These are phyloP conservation scores for Lasius fuliginosus DNA, from an alignment of 2,888 invertebrate genomes.

Conservation along the genomic window DNA sequence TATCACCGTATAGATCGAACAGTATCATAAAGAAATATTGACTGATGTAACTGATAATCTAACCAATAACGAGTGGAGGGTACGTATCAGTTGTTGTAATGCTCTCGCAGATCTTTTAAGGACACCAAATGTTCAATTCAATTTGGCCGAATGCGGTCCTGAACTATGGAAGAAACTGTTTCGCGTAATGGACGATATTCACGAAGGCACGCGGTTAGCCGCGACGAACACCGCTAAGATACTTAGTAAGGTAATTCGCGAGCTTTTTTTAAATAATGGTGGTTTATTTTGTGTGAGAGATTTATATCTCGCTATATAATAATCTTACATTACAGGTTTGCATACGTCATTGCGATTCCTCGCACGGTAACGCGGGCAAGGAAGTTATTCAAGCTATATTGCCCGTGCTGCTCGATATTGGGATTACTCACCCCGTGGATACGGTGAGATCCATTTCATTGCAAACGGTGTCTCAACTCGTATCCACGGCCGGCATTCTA, in stretches of 20 bases:
- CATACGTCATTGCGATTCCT: slow-evolving; percentile 90
- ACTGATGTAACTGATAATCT: slow-evolving; percentile 93
- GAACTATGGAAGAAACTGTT: slow-evolving; percentile 94
- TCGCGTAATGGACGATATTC: slow-evolving; percentile 97
- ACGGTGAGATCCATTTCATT: slow-evolving; percentile 94
- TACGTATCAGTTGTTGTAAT: slow-evolving; percentile 96
- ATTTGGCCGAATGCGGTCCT: slow-evolving; percentile 85
- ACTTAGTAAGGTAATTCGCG: slow-evolving; percentile 90
- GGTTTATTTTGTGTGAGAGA: neutral
- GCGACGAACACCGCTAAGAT: slow-evolving; percentile 91
- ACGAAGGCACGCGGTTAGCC: slow-evolving; percentile 93
- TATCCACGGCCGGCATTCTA: slow-evolving; percentile 92
- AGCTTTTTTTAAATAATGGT: neutral
- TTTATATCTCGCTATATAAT: neutral
- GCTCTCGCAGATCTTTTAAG: slow-evolving; percentile 94
- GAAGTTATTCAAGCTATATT: slow-evolving; percentile 92
- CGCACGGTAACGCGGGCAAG: slow-evolving; percentile 91
- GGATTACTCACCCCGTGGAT: slow-evolving; percentile 92
- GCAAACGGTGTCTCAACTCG: slow-evolving; percentile 94
- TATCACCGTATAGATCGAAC: slow-evolving; percentile 89
- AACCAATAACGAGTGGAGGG: slow-evolving; percentile 95
- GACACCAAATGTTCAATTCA: slow-evolving; percentile 80
- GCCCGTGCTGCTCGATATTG: slow-evolving; percentile 93
- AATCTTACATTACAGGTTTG: slow-evolving; percentile 88
- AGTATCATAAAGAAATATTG: slow-evolving; percentile 93